Conservation (phyloP, 2,888 invertebrate species). For the Tipula confusa region DNA sequence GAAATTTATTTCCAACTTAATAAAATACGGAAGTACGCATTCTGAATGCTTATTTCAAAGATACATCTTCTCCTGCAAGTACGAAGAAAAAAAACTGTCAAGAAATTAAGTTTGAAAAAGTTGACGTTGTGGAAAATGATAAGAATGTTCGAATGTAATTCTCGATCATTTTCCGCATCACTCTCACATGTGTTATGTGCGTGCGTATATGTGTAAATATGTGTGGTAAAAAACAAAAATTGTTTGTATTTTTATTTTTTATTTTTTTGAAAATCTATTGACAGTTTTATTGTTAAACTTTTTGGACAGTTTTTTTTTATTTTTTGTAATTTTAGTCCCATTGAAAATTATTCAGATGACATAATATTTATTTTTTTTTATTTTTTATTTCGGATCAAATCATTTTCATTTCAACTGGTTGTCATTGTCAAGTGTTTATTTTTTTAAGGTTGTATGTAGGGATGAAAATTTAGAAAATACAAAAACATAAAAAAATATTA, state of each 20-base stretch:
- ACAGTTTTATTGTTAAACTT: conserved; percentile 25
- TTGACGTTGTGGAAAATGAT: conserved; percentile 20
- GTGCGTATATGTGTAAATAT: not conserved
- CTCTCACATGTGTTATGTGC: not conserved
- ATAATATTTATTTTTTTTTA: not conserved
- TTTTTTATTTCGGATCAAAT: not conserved
- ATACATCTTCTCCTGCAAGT: not conserved
- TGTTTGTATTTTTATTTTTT: not conserved
- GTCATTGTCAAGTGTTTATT: not conserved
- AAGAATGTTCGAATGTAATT: not conserved
- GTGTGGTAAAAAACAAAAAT: not conserved
- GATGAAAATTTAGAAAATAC: not conserved
- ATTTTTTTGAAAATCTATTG: not conserved
- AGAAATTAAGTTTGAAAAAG: not conserved
- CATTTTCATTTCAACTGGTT: conserved; percentile 20
- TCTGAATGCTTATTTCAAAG: not conserved
- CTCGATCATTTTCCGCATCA: not conserved
- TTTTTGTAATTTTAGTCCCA: not conserved
- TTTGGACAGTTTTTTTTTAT: not conserved
- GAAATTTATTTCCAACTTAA: not conserved
- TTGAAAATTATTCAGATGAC: conserved; percentile 20
- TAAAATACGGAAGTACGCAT: not conserved
- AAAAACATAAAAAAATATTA: not conserved
- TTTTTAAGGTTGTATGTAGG: not conserved
- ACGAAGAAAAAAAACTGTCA: not conserved